A percentile compares a stretch with the other conserved stretches of the same genome.
phyloP scores from a whole-genome alignment of 2,113 vertebrate genomes.

The Hoplias malabaricus region DNA sequence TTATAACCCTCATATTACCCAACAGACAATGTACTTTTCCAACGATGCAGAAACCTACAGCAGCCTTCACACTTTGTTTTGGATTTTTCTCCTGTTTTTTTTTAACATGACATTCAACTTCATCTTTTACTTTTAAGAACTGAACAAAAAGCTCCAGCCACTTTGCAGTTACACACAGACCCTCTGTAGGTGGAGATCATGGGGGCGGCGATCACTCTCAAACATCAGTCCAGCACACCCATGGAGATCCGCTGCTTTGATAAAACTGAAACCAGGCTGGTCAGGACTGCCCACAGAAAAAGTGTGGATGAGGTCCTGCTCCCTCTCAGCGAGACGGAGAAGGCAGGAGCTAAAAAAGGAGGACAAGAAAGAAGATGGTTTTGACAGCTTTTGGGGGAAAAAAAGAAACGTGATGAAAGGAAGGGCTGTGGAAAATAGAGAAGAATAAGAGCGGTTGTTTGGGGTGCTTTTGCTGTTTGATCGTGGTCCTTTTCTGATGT shows the following conservation, averaged over 20 bases:
- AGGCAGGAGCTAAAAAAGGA: background rate
- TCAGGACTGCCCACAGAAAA: background rate
- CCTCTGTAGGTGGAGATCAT: too few species aligned
- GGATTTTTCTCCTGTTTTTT: too few species aligned
- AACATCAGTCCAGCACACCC: too few species aligned
- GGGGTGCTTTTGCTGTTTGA: background rate
- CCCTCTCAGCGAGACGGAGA: conserved; percentile 2
- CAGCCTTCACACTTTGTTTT: too few species aligned
- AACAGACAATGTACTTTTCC: too few species aligned
- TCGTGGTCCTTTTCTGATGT: background rate
- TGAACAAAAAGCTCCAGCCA: too few species aligned
- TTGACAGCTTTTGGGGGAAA: background rate
- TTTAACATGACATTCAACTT: too few species aligned
- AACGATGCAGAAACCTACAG: too few species aligned
- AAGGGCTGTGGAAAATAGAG: background rate
- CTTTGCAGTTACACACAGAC: too few species aligned
- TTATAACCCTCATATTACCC: too few species aligned
- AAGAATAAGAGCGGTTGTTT: background rate
- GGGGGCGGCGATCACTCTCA: too few species aligned
- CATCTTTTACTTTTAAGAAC: too few species aligned
- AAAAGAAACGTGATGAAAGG: background rate
- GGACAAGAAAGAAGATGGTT: background rate
- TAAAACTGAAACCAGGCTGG: background rate
- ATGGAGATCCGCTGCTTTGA: background rate
- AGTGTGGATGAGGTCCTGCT: background rate